A percentile compares a stretch with the other conserved stretches of the same genome.
Conservation (phyloP, 1,140 invertebrate genomes). For the Drosophila baimaii region DNA sequence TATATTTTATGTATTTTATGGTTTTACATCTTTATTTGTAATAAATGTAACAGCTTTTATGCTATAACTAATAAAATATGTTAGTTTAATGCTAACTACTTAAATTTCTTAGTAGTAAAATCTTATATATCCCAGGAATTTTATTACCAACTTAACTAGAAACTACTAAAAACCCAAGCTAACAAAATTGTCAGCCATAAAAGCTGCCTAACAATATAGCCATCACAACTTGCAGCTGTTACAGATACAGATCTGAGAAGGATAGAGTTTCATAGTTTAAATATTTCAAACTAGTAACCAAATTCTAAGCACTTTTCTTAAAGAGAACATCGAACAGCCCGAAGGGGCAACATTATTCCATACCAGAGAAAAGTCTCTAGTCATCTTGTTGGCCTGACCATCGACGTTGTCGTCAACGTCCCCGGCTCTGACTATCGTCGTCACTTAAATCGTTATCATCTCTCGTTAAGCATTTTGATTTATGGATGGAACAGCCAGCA, state of each 20-base stretch:
- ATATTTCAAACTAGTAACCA: slow-evolving; percentile 7
- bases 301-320: slow-evolving; percentile 17
- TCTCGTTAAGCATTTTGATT: slow-evolving; percentile 75
- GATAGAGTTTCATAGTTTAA: slow-evolving; percentile 7
- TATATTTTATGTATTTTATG: background rate
- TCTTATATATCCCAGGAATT: background rate
- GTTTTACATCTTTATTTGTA: background rate
- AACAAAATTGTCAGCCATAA: background rate
- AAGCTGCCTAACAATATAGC: background rate
- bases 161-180: background rate
- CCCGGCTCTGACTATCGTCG: slow-evolving; percentile 30
- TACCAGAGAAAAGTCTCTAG: slow-evolving; percentile 12
- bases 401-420: slow-evolving; percentile 9
- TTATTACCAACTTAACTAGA: background rate
- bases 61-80: background rate
- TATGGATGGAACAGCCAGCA: slow-evolving; percentile 43
- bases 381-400: slow-evolving; percentile 34
- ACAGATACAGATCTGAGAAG: slow-evolving; percentile 1
- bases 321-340: slow-evolving; percentile 34
- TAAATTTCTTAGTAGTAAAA: background rate
- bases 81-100: background rate
- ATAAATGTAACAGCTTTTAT: background rate
- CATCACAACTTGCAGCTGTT: slow-evolving; percentile 10
- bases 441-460: slow-evolving; percentile 65
- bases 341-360: slow-evolving; percentile 40